Evolutionary conservation across 2,797 vertebrate species (phyloP), one percentile per base, ranked within the genome.

Genomic region (Ctenosaura bakeri): DNA sequence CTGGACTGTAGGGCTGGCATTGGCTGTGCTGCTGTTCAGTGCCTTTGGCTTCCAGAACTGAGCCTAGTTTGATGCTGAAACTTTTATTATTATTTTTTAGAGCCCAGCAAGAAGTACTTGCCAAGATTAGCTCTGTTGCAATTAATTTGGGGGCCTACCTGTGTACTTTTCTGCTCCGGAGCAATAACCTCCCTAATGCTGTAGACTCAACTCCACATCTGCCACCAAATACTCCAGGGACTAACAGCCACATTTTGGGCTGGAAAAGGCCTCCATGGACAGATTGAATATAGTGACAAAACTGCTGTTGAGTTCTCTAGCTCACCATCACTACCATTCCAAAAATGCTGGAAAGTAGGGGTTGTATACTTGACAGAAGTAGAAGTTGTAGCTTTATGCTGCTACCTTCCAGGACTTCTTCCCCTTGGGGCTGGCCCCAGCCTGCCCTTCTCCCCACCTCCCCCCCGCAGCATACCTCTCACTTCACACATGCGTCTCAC

Each of bases 341-440:
- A 24, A 26, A 82, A 62, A 32, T 77, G 24, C 52, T 29, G 35
- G 14, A 82, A 82, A 59, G 59, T 42, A 12, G 26, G 35, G 24
- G 62, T 10, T 9, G 8, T n/a, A 81, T 4, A 38, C 32, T 24
- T 9, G 1, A 14, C 69, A 77, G 13, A 16, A 38, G 62, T 24
- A 86, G 73, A 62, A 54, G 42, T 24, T 14, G 62, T 29, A 59
- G 50, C 3, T 14, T 18, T 87, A 78, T 78, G 16, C n/a, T 56
- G 20, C 35, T 83, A 10, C 66, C 29, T 69, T 69, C 26, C 66
- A 69, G 66, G 2, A 52, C 18, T 1, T 1, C 29, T 38, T 73
- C 4, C 4, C 24, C 20, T 52, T 12, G 2, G 71, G 83, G 89
- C 89, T 90, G 89, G 64, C 73, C 83, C 89, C 83, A 79, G 88